Conservation (phyloP, 2,888 invertebrate species). For the Ichneumoninae sp. region DNA sequence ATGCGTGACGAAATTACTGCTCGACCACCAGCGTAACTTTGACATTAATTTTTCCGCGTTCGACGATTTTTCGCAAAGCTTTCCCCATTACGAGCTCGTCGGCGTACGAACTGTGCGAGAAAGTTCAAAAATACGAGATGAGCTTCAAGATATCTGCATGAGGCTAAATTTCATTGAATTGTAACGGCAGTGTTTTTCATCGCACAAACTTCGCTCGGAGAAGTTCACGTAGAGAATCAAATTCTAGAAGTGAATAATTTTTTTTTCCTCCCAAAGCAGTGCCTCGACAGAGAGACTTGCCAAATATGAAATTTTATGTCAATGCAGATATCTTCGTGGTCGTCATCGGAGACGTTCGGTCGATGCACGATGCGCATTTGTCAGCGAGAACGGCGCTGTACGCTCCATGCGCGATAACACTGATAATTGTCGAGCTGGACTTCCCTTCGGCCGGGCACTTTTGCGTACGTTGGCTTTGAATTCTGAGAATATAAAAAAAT, state of each 20-base stretch:
- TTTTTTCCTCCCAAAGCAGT: not conserved
- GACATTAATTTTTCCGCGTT: not conserved
- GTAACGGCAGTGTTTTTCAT: no score
- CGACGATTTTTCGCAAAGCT: constrained; percentile 8
- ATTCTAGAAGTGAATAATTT: not conserved
- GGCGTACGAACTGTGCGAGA: not conserved
- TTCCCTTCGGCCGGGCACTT: constrained; percentile 21
- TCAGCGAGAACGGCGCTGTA: not conserved
- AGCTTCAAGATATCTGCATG: no score
- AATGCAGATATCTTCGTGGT: no score
- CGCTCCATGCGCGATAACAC: not conserved
- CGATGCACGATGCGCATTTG: not conserved
- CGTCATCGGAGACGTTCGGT: not conserved
- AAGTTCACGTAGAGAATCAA: no score
- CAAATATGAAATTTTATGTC: no score
- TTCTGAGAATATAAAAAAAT: not conserved
- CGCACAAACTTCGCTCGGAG: no score
- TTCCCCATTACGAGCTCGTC: not conserved
- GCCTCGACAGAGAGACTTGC: not conserved
- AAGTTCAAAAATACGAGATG: no score
- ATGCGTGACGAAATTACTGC: constrained; percentile 32
- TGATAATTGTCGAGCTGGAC: not conserved
- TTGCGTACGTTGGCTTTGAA: constrained; percentile 17
- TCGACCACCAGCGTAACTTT: constrained; percentile 49
- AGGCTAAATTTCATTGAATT: no score